Base-by-base conservation (phyloP, 37 sponge, comb jelly and placozoan species). In the Hexactinellida sp. region DNA sequence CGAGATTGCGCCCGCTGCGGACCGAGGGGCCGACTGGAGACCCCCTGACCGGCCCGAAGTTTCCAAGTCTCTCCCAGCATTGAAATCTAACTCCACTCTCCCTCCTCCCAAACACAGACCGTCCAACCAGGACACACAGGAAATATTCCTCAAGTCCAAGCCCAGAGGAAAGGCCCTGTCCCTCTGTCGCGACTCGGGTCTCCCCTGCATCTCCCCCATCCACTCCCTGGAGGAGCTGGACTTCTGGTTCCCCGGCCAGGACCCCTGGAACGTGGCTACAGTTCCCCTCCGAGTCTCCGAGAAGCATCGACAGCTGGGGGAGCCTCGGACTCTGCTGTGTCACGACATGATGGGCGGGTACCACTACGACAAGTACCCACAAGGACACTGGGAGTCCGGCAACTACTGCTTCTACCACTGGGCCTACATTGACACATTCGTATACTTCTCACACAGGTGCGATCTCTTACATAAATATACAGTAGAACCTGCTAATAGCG, bases 261-360 rank as follows among this genome's bases (percentile, higher is more conserved):
- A 63, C 30, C 76, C 76, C 25, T 63, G 76, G 76, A 63, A 63
- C 30, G 76, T 63, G 19, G 25, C 76, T 32, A 63, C 76, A 10
- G 30, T 63, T 23, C 76, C 76, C 21, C 76, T 63, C 28, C 25
- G 30, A 63, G 76, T 63, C 3, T 63, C 76, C 3, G 76, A 63
- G 76, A 63, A n/a, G 30, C 76, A 63, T n/a, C 3, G 13, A n/a
- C 28, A 63, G 21, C 21, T 10, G 21, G 76, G 76, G 21, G 84
- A 71, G n/a, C 90, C 89, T 24, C 88, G 83, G 82, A 87, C 90
- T 36, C 38, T 97, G 23, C 84, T 97, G 36, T 97, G 98, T 82
- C 98, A 97, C 83, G 98, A 97, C 86, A 97, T 97, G 98, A 93
- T 91, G 92, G 95, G 95, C 24, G 98, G 98, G 19, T 97, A 97